A percentile compares a stretch with the other conserved stretches of the same genome.
Conservation (phyloP, 2,888 invertebrate species). For the Ptilodon capucinus region DNA sequence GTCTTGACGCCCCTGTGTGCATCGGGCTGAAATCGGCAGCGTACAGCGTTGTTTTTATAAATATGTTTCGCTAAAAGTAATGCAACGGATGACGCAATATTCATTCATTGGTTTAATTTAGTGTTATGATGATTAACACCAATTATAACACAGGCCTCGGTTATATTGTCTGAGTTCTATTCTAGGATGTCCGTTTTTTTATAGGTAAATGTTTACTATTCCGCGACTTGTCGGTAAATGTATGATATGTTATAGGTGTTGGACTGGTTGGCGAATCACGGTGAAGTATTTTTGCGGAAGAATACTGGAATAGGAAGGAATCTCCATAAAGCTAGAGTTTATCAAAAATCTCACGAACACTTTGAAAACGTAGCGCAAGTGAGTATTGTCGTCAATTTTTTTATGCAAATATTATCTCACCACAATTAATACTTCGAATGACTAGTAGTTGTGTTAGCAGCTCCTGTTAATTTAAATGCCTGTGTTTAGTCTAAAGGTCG, state of each 20-base stretch:
- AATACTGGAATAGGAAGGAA: constrained; percentile 98
- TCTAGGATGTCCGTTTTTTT: background rate
- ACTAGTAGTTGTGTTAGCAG: no score
- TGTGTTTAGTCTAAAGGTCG: no score
- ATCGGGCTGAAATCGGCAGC: no score
- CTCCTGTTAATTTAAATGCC: no score
- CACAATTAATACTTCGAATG: no score
- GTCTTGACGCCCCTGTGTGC: no score
- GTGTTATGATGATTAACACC: background rate
- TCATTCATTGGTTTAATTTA: background rate
- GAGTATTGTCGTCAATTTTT: constrained; percentile 47
- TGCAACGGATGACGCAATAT: background rate
- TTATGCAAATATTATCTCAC: background rate
- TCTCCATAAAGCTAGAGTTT: constrained; percentile 96
- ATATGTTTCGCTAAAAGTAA: background rate
- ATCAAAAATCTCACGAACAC: constrained; percentile 99
- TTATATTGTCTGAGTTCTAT: background rate
- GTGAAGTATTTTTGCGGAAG: constrained; percentile 97
- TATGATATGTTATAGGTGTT: constrained; percentile 85
- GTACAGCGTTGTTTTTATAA: no score
- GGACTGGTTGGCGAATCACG: constrained; percentile 98
- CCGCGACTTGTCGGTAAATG: no score
- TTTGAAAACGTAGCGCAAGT: constrained; percentile 99
- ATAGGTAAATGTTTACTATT: no score
- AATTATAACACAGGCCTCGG: background rate